Evolutionary conservation across 2,113 vertebrate genomes (phyloP), one percentile per base, ranked within the genome.

Genomic region (Rhinopithecus roxellana): DNA sequence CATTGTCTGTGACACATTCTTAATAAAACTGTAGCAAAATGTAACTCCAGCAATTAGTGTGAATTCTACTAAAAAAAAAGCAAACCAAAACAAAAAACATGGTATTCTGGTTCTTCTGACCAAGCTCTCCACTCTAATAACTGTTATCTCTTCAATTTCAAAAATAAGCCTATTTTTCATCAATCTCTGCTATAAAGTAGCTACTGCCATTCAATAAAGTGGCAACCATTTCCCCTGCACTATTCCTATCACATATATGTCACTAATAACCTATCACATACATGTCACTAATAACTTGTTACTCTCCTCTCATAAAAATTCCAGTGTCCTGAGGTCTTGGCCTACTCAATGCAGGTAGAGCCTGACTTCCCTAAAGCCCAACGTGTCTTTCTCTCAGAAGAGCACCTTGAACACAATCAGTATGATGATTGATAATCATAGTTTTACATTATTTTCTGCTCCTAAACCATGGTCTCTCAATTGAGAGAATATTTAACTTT

Each of bases 61-160:
- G 45, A 95, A 75, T 75, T n/a, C 52, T 32, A 38, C 38, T 48
- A 8, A 61, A 9, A 32, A 10, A 30, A 59, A 22, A 55, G 1
- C 0, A 52, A 20, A 50, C 0, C 13, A 50, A 50, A 50, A 0
- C 48, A 20, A 55, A 25, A 32, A 40, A 40, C 40, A 45, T 6
- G 11, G 14, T n/a, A 43, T 64, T 75, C 45, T 88, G 43, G 27
- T 52, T 43, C 38, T 69, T 35, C 14, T 69, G 67, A 35, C 7
- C 35, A 69, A 17, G 7, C 32, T 72, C n/a, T 9, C 35, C 17
- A 69, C 18, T 20, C 69, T 20, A 10, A 9, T 38, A 38, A 38
- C n/a, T 72, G 35, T 38, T 69, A 7, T 10, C n/a, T 72, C 17
- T 72, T 72, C n/a, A 10, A 38, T 72, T 72, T 72, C 69, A 72